Percentiles rank a stretch among this genome's conserved stretches.
These are phyloP conservation scores for Sinodicranocentrus sp. DNA, from an alignment of 2,888 invertebrate genomes.

Conservation along the genomic window DNA sequence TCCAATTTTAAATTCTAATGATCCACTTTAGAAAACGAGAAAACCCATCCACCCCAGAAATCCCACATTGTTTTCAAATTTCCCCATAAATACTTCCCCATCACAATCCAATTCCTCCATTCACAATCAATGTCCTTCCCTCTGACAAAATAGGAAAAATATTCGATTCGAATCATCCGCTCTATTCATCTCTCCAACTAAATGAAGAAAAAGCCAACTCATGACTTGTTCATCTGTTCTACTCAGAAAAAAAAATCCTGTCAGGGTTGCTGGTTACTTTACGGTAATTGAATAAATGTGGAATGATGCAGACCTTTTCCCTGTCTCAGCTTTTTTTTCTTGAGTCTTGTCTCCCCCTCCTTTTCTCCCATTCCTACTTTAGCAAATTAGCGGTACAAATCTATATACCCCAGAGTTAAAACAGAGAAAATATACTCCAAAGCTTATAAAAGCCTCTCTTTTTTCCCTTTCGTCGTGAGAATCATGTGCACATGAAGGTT, in stretches of 20 bases:
- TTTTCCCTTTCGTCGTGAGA: too few relatives aligned
- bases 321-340: slow-evolving; percentile 37
- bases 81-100: too few relatives aligned
- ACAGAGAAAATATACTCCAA: neutral
- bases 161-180: slow-evolving; percentile 13
- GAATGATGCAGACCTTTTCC: slow-evolving; percentile 58
- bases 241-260: too few relatives aligned
- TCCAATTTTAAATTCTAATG: too few relatives aligned
- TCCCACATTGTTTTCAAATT: too few relatives aligned
- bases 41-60: too few relatives aligned
- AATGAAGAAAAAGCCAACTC: slow-evolving; percentile 63
- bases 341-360: slow-evolving; percentile 4
- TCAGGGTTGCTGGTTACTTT: slow-evolving; percentile 64
- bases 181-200: slow-evolving; percentile 50
- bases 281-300: slow-evolving; percentile 66
- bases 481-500: neutral
- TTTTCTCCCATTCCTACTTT: slow-evolving; percentile 49
- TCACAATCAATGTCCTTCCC: neutral
- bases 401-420: neutral
- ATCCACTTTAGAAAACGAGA: too few relatives aligned
- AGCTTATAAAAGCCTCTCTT: too few relatives aligned
- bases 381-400: slow-evolving; percentile 49
- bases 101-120: neutral
- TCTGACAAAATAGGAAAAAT: neutral
- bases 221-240: slow-evolving; percentile 17